Evolutionary conservation across 2,888 invertebrate genomes (phyloP), one percentile per base, ranked within the genome.

Genomic region (Dicyrtomina minuta): DNA sequence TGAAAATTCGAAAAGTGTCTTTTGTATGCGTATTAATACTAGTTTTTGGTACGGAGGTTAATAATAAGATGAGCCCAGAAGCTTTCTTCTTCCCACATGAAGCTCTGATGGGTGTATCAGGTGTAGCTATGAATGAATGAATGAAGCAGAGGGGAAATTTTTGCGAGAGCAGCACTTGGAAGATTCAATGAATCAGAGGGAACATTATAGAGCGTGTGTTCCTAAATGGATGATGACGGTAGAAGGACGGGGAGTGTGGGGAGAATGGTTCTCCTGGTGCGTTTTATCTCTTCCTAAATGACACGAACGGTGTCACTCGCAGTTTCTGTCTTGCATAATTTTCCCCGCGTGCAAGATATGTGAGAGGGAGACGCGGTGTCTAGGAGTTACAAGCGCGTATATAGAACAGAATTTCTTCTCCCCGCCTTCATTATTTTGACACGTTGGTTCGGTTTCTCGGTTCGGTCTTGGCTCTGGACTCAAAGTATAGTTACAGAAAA

Each of bases 251-350:
- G 22, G n/a, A 49, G n/a, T 1, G 15, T 12, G n/a, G 22, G n/a
- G 15, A 49, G 49, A 22, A 49, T 49, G 6, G 13, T 53, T 13
- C 53, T 53, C 53, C 53, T 53, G 53, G 53, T 53, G 53, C 53
- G 53, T 53, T 53, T 53, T 53, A 53, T 53, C 53, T 53, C 53
- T 53, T 53, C 53, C 24, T n/a, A 46, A 46, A 46, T 46, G 15
- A 46, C 46, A 46, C 46, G 46, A 53, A 53, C 53, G 22, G 53
- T 53, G 53, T 53, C 22, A 53, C 53, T 53, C 13, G 24, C 53
- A 53, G 53, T 53, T 46, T 53, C 53, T 53, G 53, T 26, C 20
- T 22, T 53, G 53, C 53, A 53, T 53, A 53, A 53, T 53, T 53
- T 53, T 53, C 53, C 22, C 53, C 53, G 13, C n/a, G n/a, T n/a